phyloP scores from a whole-genome alignment of 2,113 vertebrate species.

The Leptobrachium leishanense region DNA sequence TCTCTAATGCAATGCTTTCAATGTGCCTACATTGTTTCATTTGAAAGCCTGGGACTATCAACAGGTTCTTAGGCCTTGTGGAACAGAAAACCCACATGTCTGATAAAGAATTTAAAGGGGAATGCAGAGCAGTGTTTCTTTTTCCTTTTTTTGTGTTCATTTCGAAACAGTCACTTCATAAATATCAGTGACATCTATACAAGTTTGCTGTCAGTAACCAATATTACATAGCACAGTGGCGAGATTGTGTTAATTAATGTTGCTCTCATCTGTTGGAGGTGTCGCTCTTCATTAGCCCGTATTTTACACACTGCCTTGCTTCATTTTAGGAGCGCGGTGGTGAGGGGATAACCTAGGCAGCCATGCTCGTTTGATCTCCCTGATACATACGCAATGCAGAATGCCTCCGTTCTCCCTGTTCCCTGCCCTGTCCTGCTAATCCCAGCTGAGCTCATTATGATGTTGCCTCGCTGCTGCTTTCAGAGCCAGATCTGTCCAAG shows the following conservation, averaged over 20 bases:
- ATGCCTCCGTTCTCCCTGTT: slow-evolving; percentile 84
- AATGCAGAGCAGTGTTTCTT: too few relatives aligned
- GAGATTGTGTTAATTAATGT: slow-evolving; percentile 86
- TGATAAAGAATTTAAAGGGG: too few relatives aligned
- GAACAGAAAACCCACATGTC: too few relatives aligned
- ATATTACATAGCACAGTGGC: slow-evolving; percentile 73
- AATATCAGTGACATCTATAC: not conserved
- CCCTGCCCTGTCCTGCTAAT: slow-evolving; percentile 99
- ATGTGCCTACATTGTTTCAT: too few relatives aligned
- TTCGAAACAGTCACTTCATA: not conserved
- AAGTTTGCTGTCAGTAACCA: slow-evolving; percentile 54
- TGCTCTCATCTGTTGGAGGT: slow-evolving; percentile 81
- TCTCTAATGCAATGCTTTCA: too few relatives aligned
- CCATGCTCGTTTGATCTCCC: slow-evolving; percentile 91
- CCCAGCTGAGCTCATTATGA: slow-evolving; percentile 99
- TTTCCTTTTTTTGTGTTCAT: too few relatives aligned
- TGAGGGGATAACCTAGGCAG: slow-evolving; percentile 87
- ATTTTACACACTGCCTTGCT: slow-evolving; percentile 84
- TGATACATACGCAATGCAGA: slow-evolving; percentile 81
- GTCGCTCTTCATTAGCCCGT: slow-evolving; percentile 85
- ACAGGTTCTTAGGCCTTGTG: too few relatives aligned
- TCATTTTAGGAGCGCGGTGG: slow-evolving; percentile 85
- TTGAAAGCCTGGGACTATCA: too few relatives aligned
- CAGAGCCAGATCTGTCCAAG: slow-evolving; percentile 97
- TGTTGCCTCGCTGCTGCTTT: slow-evolving; percentile 97